Evolutionary conservation across 2,888 invertebrate genomes (phyloP).

Genomic region (Zaprionus lineosus): DNA sequence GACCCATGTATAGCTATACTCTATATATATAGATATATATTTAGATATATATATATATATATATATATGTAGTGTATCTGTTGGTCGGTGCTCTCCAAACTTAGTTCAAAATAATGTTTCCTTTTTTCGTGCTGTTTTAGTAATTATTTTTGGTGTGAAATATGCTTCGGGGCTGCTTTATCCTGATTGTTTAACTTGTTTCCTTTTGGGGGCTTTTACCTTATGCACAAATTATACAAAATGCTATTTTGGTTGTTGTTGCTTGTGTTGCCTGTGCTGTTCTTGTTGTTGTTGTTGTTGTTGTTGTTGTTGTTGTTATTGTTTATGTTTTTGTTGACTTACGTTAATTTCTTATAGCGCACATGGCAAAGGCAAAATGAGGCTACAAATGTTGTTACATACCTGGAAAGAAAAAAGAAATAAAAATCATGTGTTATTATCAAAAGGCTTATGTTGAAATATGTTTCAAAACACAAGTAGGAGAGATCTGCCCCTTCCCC

Average conservation of each 20-base stretch:
- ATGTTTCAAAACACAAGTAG: constrained; percentile 10
- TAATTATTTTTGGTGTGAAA: constrained; percentile 64
- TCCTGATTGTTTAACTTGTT: constrained; percentile 47
- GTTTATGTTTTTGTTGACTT: constrained; percentile 29
- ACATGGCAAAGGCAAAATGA: background rate
- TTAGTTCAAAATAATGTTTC: constrained; percentile 6
- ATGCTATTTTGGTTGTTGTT: constrained; percentile 1
- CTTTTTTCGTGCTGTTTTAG: constrained; percentile 42
- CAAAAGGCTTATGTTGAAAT: background rate
- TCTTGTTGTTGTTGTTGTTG: background rate
- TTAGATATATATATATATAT: no score
- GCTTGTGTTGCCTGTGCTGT: background rate
- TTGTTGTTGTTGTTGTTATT: constrained; percentile 2
- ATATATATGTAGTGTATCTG: background rate
- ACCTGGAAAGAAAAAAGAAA: constrained; percentile 48
- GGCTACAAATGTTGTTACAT: constrained; percentile 44
- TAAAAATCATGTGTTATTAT: background rate
- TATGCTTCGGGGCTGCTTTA: constrained; percentile 54
- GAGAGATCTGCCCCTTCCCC: no score
- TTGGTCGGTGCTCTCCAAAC: background rate
- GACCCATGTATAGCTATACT: no score
- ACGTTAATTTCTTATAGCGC: constrained; percentile 36
- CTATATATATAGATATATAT: no score
- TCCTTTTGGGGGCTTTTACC: constrained; percentile 17
- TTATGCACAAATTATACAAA: constrained; percentile 25